Base-by-base conservation (phyloP, 1,140 invertebrate genomes). In the Caenorhabditis briggsae region DNA sequence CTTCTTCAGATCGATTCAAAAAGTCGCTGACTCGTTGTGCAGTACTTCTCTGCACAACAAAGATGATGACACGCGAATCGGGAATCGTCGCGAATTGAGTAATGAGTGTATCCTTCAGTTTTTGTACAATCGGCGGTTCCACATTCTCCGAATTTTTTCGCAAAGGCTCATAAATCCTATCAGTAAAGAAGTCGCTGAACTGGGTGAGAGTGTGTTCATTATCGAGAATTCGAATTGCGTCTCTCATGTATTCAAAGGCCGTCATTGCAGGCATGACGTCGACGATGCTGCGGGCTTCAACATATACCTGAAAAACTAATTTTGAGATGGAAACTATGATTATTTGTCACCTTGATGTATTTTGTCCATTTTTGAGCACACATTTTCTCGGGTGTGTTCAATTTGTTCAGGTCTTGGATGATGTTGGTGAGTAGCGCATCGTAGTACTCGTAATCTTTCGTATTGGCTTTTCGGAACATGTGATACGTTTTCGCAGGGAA, bases 51-150 rank as follows among this genome's bases (percentile, higher is more conserved):
- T 86, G 64, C 2, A 41, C 33, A 5, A 86, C 85, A 33, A 86
- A 86, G 14, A 86, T 83, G 56, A 86, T 86, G n/a, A 70, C 65
- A 14, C 78, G 70, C 7, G 85, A 86, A 23, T 86, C 85, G 0
- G 82, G 74, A 16, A 16, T 61, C 23, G 0, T 25, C n/a, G 25
- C 5, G 56, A 86, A 86, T 33, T 86, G 65, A 7, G 8, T 50
- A 2, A 14, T 12, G 5, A 78, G 46, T 9, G 70, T 78, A 11
- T 50, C n/a, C 46, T 78, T 78, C 3, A 78, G 23, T 41, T 41
- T 58, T 20, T 12, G 18, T 5, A 85, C 82, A 53, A 83, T 83
- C 5, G 6, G 2, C 43, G 53, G 53, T 20, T 58, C 82, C 0
- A 55, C 46, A 2, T 16, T 14, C 46, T 41, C 11, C 16, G 20